Evolutionary conservation across 2,113 vertebrate genomes (phyloP), one percentile per base, ranked within the genome.

Genomic region (Chaetura pelagica): DNA sequence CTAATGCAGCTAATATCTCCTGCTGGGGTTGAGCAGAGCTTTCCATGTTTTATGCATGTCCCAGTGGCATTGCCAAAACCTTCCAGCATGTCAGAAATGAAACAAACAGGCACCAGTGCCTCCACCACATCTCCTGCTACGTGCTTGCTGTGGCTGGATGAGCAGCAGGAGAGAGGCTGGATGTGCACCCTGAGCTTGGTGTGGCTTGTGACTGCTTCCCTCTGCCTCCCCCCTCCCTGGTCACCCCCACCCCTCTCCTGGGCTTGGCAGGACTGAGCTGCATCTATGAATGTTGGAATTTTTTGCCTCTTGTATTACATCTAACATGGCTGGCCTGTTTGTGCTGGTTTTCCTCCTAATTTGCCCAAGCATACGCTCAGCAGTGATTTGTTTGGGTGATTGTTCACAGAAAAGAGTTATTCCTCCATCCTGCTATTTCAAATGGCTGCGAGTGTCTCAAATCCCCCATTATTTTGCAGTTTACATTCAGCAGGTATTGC

Each of bases 61-160:
- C 77, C 77, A 9, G 71, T 6, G 35, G 51, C 5, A 2, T 30
- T 24, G 51, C 34, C 35, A 55, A 9, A 34, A 29, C 0, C 3
- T 44, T 34, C 0, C 12, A 68, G 7, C 1, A 1, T 19, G 57
- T 27, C 52, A 52, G 48, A 30, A 80, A 24, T 2, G 5, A 15
- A 3, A 10, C 0, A 10, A 64, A 34, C 13, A 17, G 32, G 22
- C 8, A 2, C 61, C 34, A 1, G 22, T n/a, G 40, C 48, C 27
- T 49, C 40, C 69, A 1, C 32, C 4, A 4, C 12, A 69, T 62
- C 46, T 30, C 23, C 79, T 38, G 44, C 26, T 40, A 10, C 44
- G 58, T 2, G 16, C 49, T 38, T 24, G 29, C 4, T 2, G 32
- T 4, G 12, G 52, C 51, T 30, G 27, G 19, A 2, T 26, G 74